Evolutionary conservation across 92 coral and sea anemone species (phyloP).

Genomic region (Umimayanthus kanabou): DNA sequence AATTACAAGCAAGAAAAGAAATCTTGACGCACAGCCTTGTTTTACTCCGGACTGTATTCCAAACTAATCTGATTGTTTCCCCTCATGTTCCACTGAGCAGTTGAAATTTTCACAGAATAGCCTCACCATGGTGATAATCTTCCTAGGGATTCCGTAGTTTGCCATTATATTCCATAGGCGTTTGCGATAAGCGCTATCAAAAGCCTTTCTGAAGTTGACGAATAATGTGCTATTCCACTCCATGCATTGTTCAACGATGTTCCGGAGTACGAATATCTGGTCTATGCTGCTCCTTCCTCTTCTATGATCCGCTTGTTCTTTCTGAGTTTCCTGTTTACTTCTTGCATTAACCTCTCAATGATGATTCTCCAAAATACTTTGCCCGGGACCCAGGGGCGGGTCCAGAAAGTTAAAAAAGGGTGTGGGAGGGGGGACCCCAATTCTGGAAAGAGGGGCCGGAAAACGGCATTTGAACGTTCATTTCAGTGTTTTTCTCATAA

Average conservation of each 20-base stretch:
- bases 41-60: neutral
- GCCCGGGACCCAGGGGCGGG: neutral
- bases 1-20: slow-evolving; percentile 15
- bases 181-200: neutral
- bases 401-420: no score
- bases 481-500: no score
- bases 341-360: neutral
- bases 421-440: no score
- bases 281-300: neutral
- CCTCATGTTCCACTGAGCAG: slow-evolving; percentile 15
- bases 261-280: neutral
- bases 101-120: slow-evolving; percentile 5
- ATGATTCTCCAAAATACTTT: slow-evolving; percentile 21
- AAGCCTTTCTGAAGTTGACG: neutral
- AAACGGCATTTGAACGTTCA: no score
- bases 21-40: neutral
- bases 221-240: neutral
- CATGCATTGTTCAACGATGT: no score
- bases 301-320: neutral
- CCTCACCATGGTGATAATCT: neutral
- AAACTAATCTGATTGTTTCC: slow-evolving; percentile 1
- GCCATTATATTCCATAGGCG: no score
- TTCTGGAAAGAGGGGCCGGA: no score
- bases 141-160: neutral
- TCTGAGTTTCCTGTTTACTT: neutral